Base-by-base conservation (phyloP, 2,113 vertebrate genomes). In the Calidris pygmaea region DNA sequence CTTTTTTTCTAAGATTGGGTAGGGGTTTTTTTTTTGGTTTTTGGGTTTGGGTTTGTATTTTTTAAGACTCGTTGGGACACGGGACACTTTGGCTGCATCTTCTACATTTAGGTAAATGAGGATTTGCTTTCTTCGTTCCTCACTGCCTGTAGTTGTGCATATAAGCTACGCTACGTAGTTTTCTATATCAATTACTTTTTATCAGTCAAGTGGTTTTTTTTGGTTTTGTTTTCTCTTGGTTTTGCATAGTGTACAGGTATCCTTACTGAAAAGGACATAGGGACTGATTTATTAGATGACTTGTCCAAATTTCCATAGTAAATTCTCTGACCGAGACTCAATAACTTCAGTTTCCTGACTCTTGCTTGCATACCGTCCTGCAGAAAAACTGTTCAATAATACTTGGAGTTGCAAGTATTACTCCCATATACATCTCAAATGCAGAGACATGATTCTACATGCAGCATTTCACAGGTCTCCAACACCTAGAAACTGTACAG, bases 21-120 rank as follows among this genome's bases (percentile, higher is more conserved):
- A 1, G 4, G 2, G 0, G 3, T 14, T 4, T 71, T 34, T 71
- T 34, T 37, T 32, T 29, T 4, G 4, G 3, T 7, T 34, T 45
- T 72, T 50, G 18, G 2, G n/a, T 41, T 72, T 55, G 18, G 1
- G n/a, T 45, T 76, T 55, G 18, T 1, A 5, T 12, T 73, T 92
- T 37, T 77, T 60, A 81, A 82, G 29, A 16, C 6, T 75, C 9
- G 41, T 75, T 37, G 22, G 19, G 11, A 59, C 17, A 41, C 6
- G 5, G 29, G 13, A 50, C 8, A 15, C 19, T 90, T 82, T 9
- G 37, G 7, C 21, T 67, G 9, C 24, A 37, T 47, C 18, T 60
- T 70, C 19, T 52, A 2, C 24, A 37, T 59, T 67, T 90, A 30
- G 6, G 3, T 19, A 70, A 77, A 56, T 41, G 10, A 37, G 10